Percentiles rank a stretch among this genome's conserved stretches.
phyloP scores from a whole-genome alignment of 2,888 invertebrate genomes.

The Cheilosia vulpina region DNA sequence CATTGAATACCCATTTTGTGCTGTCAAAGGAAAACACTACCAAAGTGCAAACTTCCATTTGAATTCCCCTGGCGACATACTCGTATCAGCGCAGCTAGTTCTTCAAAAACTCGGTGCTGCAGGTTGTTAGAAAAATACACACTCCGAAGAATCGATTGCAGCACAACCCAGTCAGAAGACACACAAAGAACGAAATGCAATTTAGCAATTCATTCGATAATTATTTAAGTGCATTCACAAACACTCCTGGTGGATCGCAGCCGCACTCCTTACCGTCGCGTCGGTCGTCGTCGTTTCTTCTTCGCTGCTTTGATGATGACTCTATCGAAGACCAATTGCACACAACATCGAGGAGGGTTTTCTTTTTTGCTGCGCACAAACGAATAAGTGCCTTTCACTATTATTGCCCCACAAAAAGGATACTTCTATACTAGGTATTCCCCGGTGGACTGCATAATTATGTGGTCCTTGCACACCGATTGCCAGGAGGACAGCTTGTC shows the following conservation, averaged over 20 bases:
- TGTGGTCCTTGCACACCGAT: slow-evolving; percentile 58
- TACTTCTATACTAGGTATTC: slow-evolving; percentile 42
- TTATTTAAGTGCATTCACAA: slow-evolving; percentile 54
- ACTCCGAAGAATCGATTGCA: slow-evolving; percentile 16
- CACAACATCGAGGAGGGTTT: slow-evolving; percentile 2
- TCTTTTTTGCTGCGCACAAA: background rate
- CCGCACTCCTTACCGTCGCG: background rate
- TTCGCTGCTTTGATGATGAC: slow-evolving; percentile 20
- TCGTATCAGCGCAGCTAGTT: background rate
- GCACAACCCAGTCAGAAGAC: background rate
- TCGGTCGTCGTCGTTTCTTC: background rate
- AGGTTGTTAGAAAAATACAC: background rate
- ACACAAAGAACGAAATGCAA: slow-evolving; percentile 42
- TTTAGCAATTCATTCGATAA: slow-evolving; percentile 56
- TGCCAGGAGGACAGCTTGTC: slow-evolving; percentile 63
- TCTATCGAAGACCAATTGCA: slow-evolving; percentile 16
- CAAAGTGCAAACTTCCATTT: slow-evolving; percentile 16
- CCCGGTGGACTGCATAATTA: slow-evolving; percentile 65
- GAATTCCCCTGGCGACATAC: slow-evolving; percentile 10
- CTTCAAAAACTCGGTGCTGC: background rate
- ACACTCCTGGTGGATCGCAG: background rate
- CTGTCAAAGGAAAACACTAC: background rate
- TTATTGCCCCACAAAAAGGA: slow-evolving; percentile 37
- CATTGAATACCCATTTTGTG: background rate
- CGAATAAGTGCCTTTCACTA: slow-evolving; percentile 17